phyloP scores from a whole-genome alignment of 1,140 invertebrate species.

The Eubasilissa regina region DNA sequence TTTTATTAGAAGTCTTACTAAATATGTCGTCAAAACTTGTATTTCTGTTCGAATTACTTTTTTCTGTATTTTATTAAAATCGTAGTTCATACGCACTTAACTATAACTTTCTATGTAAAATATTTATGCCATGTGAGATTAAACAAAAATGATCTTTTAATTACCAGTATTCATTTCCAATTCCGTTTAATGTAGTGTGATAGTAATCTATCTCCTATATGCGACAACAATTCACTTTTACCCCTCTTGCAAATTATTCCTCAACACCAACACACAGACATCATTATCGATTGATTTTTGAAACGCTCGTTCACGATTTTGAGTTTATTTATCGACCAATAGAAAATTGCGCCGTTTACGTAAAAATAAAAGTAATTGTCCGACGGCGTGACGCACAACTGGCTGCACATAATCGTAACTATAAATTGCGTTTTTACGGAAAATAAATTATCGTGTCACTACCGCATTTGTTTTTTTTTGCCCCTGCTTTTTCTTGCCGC shows the following conservation, averaged over 20 bases:
- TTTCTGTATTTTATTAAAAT: too few relatives aligned
- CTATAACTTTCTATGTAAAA: too few relatives aligned
- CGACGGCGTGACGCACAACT: slow-evolving; percentile 52
- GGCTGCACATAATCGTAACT: slow-evolving; percentile 54
- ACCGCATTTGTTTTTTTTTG: slow-evolving; percentile 55
- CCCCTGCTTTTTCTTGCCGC: slow-evolving; percentile 13
- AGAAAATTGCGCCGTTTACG: slow-evolving; percentile 16
- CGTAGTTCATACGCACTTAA: too few relatives aligned
- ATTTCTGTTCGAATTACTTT: too few relatives aligned
- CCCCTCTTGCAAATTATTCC: background rate
- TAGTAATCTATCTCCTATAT: background rate
- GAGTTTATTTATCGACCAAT: slow-evolving; percentile 8
- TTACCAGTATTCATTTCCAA: background rate
- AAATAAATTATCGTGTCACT: slow-evolving; percentile 59
- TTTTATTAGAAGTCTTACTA: too few relatives aligned
- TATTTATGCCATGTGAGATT: too few relatives aligned
- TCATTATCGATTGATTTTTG: background rate
- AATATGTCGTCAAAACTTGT: too few relatives aligned
- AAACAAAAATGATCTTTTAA: too few relatives aligned
- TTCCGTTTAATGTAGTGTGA: background rate
- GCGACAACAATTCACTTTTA: background rate
- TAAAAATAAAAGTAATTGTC: slow-evolving; percentile 48
- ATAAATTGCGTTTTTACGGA: slow-evolving; percentile 60
- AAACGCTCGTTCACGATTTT: slow-evolving; percentile 22
- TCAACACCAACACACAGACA: background rate